Evolutionary conservation across 2,888 invertebrate genomes (phyloP), one percentile per base, ranked within the genome.

Genomic region (Mechanitis mazaeus): DNA sequence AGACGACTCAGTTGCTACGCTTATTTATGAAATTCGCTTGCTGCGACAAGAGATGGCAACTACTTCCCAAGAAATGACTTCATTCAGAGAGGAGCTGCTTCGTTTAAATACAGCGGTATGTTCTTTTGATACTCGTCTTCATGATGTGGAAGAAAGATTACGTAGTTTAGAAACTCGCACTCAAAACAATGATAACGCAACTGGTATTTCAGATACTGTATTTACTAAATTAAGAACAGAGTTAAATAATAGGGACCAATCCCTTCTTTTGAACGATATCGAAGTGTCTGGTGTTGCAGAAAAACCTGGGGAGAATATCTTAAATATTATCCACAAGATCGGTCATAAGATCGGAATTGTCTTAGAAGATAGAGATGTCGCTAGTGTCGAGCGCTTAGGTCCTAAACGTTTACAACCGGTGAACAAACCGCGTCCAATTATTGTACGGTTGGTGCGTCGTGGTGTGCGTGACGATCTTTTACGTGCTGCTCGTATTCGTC

Each of bases 321-420:
- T 28, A 6, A 53, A 60, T 28, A 38, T 60, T 28, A 12, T 54
- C 3, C 45, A 46, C 12, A 9, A 47, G 12, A 38, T 59, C 20
- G 31, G 55, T 2, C 42, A 38, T 7, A 59, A 59, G 33, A 55
- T 59, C 31, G 59, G 59, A 31, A 35, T 59, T 31, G 45, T 33
- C 11, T 20, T 59, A 11, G 59, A 59, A 3, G 59, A 59, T 33
- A 28, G 55, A 31, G 60, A 61, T n/a, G 45, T 61, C n/a, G 61
- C 6, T 3, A 35, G 35, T 6, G 35, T 6, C 3, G 2, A 35
- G 35, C 35, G 35, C 6, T 35, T 6, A 6, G 2, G 35, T 35
- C 35, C 35, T 5, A 35, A 6, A 35, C 35, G 35, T 5, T 5
- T 35, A 35, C 35, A 35, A 35, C 4, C 35, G 6, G 35, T 5